Evolutionary conservation across 2,113 vertebrate genomes (phyloP), one percentile per base, ranked within the genome.

Genomic region (Mesoclemmys tuberculata): DNA sequence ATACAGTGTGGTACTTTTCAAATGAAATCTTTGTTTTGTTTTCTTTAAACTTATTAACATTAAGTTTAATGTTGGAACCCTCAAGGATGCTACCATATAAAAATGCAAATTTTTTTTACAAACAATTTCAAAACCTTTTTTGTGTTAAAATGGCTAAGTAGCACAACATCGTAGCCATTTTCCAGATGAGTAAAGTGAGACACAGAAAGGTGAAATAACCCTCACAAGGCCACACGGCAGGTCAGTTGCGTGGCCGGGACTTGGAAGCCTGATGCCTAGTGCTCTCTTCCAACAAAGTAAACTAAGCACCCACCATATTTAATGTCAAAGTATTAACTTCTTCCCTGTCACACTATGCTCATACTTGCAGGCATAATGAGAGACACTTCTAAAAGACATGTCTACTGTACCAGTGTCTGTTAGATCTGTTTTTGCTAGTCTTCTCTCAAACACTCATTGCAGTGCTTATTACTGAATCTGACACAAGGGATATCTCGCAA

Each of bases 391-490:
- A 84, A 89, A n/a, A 54, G 84, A 84, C 74, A 86, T 94, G 77
- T 77, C 61, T 93, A 51, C 84, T 90, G n/a, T 87, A 96, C 81
- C 90, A 80, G 79, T 71, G 80, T 85, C 85, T 97, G 87, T 58
- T 96, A 91, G 93, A 95, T 93, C 41, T 94, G 84, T 84, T 96
- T 93, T 96, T 93, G 2, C 80, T 80, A 90, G 93, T 93, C 56
- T 95, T 96, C 95, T 87, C 51, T 96, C 85, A 96, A 92, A 93
- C 89, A 90, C 68, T 95, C 90, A 82, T 79, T 92, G 83, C 81
- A 90, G 88, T 92, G 93, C 92, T 90, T 94, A 90, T 93, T 94
- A 86, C 71, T 44, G 84, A 82, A 44, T 54, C 78, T 93, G 88
- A 46, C 95, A 89, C 86, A 87, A 74, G 87, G 94, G 90, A 89